Evolutionary conservation across 2,113 vertebrate species (phyloP), one percentile per base, ranked within the genome.

Genomic region (Ceuthmochares aereus): DNA sequence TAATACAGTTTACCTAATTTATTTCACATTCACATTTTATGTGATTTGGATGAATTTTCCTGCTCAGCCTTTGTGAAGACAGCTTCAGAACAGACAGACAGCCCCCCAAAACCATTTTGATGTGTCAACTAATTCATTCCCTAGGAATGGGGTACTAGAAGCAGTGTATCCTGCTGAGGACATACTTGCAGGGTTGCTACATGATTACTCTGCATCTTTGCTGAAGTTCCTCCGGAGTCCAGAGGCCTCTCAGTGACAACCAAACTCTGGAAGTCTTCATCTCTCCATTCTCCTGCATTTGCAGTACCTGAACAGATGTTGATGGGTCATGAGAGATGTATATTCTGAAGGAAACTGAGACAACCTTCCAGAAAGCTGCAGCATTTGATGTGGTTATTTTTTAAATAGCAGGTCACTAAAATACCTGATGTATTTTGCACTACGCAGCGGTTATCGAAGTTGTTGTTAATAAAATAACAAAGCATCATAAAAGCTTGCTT

Each of bases 1-100:
- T 75, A 12, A 90, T 64, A 72, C 81, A 56, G 95, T 95, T 96
- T 96, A 96, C 80, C 64, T 87, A 20, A 93, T 92, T 92, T 85
- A 80, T 21, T 88, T 73, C 78, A 74, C 32, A 27, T 93, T 78
- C 49, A 66, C 30, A 68, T 87, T 87, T 92, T 77, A 72, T 34
- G 60, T 84, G 51, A 81, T 81, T 75, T 78, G 73, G 89, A 87
- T 87, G 75, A 15, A 34, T 81, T 87, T 87, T 78, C 52, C 72
- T 72, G 89, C 69, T 49, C 26, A 5, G 27, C 32, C 12, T 84
- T 40, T 22, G 6, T 30, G 54, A 52, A 90, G 47, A 47, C 4
- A 70, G 42, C 6, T 81, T 84, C 52, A 59, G 36, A 85, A 77
- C 9, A 62, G 30, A 81, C 20, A 73, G 14, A 63, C 14, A 68